These are phyloP conservation scores for Drosophila nr. perissopoda DNA, from an alignment of 2,888 invertebrate genomes.

Conservation along the genomic window DNA sequence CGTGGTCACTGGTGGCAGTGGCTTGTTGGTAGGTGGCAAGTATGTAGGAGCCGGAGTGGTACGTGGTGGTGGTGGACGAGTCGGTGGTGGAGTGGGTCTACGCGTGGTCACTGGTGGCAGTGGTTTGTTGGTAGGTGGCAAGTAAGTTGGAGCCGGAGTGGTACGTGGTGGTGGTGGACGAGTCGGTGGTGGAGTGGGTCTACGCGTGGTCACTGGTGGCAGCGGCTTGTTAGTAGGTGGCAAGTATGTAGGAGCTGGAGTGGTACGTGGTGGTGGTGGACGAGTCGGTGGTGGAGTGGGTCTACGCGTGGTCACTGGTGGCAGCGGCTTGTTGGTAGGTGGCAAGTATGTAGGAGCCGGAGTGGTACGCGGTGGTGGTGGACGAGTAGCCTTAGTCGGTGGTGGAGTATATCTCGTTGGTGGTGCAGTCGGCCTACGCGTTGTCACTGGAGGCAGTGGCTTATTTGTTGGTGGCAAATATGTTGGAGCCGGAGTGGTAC, in stretches of 20 bases:
- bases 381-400: not conserved
- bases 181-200: slow-evolving; percentile 19
- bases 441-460: slow-evolving; percentile 53
- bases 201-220: slow-evolving; percentile 43
- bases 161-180: slow-evolving; percentile 30
- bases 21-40: slow-evolving; percentile 4
- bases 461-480: slow-evolving; percentile 57
- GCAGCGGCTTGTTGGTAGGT: slow-evolving; percentile 49
- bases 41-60: not conserved
- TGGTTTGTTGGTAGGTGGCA: slow-evolving; percentile 58
- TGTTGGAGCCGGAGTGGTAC: slow-evolving; percentile 42
- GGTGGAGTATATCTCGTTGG: slow-evolving; percentile 4
- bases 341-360: slow-evolving; percentile 56
- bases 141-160: slow-evolving; percentile 47
- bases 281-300: slow-evolving; percentile 10
- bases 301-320: slow-evolving; percentile 48
- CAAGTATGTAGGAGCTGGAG: slow-evolving; percentile 19
- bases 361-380: slow-evolving; percentile 16
- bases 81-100: slow-evolving; percentile 23
- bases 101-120: slow-evolving; percentile 54
- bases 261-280: not conserved
- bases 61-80: slow-evolving; percentile 2
- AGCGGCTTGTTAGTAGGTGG: slow-evolving; percentile 40
- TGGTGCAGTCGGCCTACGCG: slow-evolving; percentile 21
- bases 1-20: slow-evolving; percentile 6